Conservation (phyloP, 2,888 invertebrate species). For the Synergus japonicus region DNA sequence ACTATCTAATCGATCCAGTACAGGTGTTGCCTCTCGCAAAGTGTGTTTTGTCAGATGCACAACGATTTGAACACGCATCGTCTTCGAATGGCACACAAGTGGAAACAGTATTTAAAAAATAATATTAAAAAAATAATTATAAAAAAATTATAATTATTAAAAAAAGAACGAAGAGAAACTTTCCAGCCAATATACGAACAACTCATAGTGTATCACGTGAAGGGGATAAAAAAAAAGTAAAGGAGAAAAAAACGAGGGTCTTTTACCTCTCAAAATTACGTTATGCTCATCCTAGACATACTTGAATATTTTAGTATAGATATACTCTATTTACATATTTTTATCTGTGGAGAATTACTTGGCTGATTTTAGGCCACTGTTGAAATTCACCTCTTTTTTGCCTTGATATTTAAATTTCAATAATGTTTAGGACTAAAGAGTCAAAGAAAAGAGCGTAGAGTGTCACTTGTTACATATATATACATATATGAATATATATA, state of each 20-base stretch:
- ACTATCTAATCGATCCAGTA: conserved; percentile 44
- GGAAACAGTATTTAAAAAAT: conserved; percentile 55
- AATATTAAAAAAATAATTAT: conserved; percentile 48
- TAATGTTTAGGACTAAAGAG: conserved; percentile 69
- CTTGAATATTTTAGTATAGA: conserved; percentile 78
- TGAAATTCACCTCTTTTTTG: conserved; percentile 78
- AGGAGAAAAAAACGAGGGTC: conserved; percentile 65
- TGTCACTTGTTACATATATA: conserved; percentile 75
- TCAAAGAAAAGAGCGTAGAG: conserved; percentile 62
- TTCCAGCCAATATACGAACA: conserved; percentile 49
- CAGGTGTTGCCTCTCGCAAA: conserved; percentile 57
- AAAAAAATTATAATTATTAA: conserved; percentile 46
- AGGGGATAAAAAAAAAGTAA: conserved; percentile 49
- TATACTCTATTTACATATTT: conserved; percentile 78
- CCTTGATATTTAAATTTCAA: conserved; percentile 77
- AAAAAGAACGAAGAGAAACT: conserved; percentile 48
- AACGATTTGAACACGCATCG: conserved; percentile 62
- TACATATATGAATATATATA: conserved; percentile 62
- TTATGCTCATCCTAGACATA: conserved; percentile 75
- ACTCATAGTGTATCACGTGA: conserved; percentile 64
- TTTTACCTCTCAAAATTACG: conserved; percentile 76
- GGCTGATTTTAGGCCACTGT: conserved; percentile 77
- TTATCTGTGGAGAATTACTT: conserved; percentile 77
- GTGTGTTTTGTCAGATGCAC: conserved; percentile 69
- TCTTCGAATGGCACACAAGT: conserved; percentile 66